These are phyloP conservation scores for Formica selysi DNA, from an alignment of 1,140 invertebrate genomes.

Conservation along the genomic window DNA sequence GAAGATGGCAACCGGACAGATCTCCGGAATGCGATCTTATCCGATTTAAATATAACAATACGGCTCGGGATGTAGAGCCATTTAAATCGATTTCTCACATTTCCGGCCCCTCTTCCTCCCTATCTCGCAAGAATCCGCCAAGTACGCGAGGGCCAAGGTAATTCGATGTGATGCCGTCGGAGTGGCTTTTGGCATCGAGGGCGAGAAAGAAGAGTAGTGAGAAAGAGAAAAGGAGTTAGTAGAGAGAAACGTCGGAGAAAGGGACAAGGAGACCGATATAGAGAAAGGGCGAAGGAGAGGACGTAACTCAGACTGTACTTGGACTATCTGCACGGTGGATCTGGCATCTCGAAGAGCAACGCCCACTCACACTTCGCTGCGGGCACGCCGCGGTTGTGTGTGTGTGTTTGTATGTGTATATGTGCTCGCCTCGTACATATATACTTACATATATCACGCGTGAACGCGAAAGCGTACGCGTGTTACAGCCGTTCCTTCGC, in stretches of 20 bases:
- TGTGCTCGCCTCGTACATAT: slow-evolving; percentile 4
- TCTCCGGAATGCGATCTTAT: slow-evolving; percentile 9
- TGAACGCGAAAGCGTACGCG: neutral
- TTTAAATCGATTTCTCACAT: slow-evolving; percentile 37
- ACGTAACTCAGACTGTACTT: slow-evolving; percentile 75
- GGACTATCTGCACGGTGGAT: slow-evolving; percentile 77
- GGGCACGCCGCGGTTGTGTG: slow-evolving; percentile 23
- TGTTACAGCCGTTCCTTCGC: slow-evolving; percentile 18
- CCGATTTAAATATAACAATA: slow-evolving; percentile 14
- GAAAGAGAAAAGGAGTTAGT: slow-evolving; percentile 23
- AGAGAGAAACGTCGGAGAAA: slow-evolving; percentile 31
- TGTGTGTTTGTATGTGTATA: too few relatives aligned
- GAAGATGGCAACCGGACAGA: neutral
- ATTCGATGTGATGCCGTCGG: slow-evolving; percentile 42
- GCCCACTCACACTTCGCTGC: slow-evolving; percentile 76
- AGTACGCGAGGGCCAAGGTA: slow-evolving; percentile 28
- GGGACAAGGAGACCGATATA: slow-evolving; percentile 10
- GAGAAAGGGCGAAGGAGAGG: slow-evolving; percentile 55
- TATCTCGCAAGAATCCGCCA: slow-evolving; percentile 34
- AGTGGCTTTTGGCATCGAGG: slow-evolving; percentile 47
- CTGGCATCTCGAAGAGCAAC: slow-evolving; percentile 77
- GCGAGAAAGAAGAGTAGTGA: neutral
- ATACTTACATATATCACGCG: neutral
- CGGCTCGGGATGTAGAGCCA: neutral
- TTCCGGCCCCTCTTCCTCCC: too few relatives aligned